Evolutionary conservation across 2,113 vertebrate genomes (phyloP).

Genomic region (Drymodes brunneopygia): DNA sequence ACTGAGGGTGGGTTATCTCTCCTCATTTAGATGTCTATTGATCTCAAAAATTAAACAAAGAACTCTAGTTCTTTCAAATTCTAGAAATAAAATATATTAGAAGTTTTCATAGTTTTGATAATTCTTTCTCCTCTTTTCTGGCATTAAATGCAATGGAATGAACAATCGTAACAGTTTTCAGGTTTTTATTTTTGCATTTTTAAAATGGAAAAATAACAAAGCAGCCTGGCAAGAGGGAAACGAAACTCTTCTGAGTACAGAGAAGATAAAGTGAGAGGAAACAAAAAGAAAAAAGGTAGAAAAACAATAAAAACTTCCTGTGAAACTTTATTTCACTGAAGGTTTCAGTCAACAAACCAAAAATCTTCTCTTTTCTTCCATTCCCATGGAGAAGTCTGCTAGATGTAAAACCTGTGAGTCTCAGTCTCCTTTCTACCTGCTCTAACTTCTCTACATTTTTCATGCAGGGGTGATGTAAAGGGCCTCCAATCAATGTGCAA

Average conservation of each 20-base stretch:
- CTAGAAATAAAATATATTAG: neutral
- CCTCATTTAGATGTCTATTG: neutral
- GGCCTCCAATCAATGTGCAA: neutral
- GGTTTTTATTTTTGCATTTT: neutral
- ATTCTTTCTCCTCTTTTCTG: neutral
- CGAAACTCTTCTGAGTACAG: neutral
- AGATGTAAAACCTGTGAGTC: neutral
- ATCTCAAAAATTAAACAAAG: neutral
- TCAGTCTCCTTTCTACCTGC: neutral
- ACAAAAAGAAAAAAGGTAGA: neutral
- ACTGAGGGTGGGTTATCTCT: neutral
- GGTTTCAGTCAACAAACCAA: neutral
- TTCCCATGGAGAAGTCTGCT: accelerated
- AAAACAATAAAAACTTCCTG: neutral
- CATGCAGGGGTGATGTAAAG: neutral
- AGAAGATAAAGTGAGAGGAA: neutral
- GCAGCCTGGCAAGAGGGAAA: neutral
- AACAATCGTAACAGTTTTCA: neutral
- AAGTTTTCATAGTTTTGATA: neutral
- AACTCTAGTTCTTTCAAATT: neutral
- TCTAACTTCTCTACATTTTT: neutral
- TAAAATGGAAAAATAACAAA: neutral
- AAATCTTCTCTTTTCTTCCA: neutral
- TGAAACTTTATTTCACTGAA: neutral
- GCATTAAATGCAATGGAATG: neutral